These are phyloP conservation scores for Hirtodrosophila confusa DNA, from an alignment of 2,888 invertebrate genomes.

Conservation along the genomic window DNA sequence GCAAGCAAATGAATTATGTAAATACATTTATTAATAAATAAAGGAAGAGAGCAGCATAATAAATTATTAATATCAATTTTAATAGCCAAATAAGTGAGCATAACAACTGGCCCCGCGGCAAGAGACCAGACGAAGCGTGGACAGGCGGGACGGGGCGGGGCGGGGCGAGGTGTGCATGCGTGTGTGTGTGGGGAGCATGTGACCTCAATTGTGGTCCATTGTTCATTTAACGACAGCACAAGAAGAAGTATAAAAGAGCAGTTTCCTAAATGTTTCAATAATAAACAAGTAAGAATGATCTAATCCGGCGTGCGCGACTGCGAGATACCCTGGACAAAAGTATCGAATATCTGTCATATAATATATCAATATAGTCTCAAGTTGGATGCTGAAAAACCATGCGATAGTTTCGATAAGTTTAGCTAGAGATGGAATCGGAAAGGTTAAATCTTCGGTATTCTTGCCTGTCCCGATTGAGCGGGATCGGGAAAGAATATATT, in stretches of 20 bases:
- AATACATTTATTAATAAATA: constrained; percentile 23
- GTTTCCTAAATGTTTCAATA: constrained; percentile 49
- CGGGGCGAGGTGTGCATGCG: neutral
- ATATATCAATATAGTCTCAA: too few species aligned
- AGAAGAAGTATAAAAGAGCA: constrained; percentile 50
- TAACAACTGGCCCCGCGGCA: constrained; percentile 42
- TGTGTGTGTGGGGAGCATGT: constrained; percentile 29
- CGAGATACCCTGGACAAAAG: neutral
- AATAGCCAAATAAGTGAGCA: constrained; percentile 51
- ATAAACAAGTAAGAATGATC: constrained; percentile 22
- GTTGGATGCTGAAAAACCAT: too few species aligned
- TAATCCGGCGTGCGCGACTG: neutral
- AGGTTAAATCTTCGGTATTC: too few species aligned
- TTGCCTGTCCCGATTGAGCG: too few species aligned
- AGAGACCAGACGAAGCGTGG: neutral
- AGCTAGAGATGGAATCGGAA: too few species aligned
- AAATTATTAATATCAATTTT: constrained; percentile 62
- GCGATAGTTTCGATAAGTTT: too few species aligned
- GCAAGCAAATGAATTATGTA: constrained; percentile 43
- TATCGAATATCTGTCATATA: too few species aligned
- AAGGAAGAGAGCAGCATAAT: constrained; percentile 18
- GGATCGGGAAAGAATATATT: too few species aligned
- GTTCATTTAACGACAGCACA: constrained; percentile 68
- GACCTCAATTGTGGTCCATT: constrained; percentile 72
- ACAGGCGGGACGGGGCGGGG: neutral